A percentile compares a stretch with the other conserved stretches of the same genome.
phyloP scores from a whole-genome alignment of 2,888 invertebrate genomes.

The Stomorhina lunata region DNA sequence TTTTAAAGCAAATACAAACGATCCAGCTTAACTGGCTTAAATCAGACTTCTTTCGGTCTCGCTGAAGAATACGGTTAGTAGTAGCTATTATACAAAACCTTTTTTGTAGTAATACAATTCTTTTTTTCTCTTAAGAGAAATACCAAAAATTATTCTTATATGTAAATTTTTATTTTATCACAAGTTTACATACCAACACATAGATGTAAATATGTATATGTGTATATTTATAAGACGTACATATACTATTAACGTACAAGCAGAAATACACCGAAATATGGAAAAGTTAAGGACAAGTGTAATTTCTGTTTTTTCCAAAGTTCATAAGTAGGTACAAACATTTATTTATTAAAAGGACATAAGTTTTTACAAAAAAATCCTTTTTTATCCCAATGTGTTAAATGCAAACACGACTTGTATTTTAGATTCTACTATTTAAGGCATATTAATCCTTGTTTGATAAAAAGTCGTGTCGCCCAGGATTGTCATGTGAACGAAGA shows the following conservation, averaged over 20 bases:
- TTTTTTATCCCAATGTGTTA: too few species aligned
- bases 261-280: background rate
- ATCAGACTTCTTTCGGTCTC: constrained; percentile 2
- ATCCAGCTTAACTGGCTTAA: constrained; percentile 27
- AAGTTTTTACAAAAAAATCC: too few species aligned
- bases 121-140: background rate
- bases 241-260: background rate
- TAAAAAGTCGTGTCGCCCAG: too few species aligned
- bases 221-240: background rate
- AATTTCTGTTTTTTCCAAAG: background rate
- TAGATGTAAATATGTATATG: background rate
- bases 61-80: background rate
- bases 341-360: too few species aligned
- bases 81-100: background rate
- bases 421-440: too few species aligned
- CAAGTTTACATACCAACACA: constrained; percentile 10
- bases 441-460: too few species aligned
- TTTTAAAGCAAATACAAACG: constrained; percentile 47
- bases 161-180: constrained; percentile 54
- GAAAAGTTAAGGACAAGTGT: background rate
- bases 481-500: too few species aligned
- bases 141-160: constrained; percentile 44
- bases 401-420: too few species aligned
- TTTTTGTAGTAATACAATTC: background rate
- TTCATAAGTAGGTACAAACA: too few species aligned